phyloP scores from a whole-genome alignment of 2,113 vertebrate genomes.

The Pardalotus punctatus region DNA sequence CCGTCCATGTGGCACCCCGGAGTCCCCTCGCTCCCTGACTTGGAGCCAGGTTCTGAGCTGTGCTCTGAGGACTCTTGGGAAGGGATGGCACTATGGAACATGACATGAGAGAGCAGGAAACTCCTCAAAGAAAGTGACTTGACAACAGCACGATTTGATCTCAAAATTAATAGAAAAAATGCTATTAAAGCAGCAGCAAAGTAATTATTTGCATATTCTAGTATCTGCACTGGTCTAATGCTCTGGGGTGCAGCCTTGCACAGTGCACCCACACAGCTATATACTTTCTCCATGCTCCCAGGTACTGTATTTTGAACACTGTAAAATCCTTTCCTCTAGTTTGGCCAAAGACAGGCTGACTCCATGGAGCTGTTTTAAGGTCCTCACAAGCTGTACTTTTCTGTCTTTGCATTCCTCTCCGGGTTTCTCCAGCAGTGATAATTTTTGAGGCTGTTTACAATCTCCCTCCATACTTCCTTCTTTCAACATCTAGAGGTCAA shows the following conservation, averaged over 20 bases:
- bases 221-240: background rate
- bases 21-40: background rate
- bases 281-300: background rate
- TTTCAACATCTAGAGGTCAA: background rate
- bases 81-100: background rate
- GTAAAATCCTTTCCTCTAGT: background rate
- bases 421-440: background rate
- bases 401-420: background rate
- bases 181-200: background rate
- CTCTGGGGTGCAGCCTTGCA: background rate
- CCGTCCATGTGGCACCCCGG: rapidly evolving
- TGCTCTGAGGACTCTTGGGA: background rate
- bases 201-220: background rate
- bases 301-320: background rate
- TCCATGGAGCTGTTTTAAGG: background rate
- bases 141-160: background rate
- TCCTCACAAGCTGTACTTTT: background rate
- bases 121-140: background rate
- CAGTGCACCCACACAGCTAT: background rate
- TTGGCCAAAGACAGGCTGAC: background rate
- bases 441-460: conserved; percentile 9
- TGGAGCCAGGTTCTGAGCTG: background rate
- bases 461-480: background rate
- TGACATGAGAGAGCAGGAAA: background rate
- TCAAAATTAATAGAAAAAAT: background rate